These are phyloP conservation scores for Scaptomyza caliginosa DNA, from an alignment of 2,888 invertebrate species.

Conservation along the genomic window DNA sequence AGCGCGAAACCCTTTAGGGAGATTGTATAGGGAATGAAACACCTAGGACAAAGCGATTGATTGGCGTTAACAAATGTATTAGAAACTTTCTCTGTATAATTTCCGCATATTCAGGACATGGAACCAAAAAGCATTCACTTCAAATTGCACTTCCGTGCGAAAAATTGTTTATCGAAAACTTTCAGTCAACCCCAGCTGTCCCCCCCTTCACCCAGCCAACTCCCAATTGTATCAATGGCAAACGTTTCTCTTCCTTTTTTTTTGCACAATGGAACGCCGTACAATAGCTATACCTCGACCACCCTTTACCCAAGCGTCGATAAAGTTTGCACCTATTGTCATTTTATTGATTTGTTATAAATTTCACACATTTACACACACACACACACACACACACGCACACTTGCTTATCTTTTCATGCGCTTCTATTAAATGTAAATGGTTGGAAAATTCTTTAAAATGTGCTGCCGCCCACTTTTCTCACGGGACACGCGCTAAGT, in stretches of 20 bases:
- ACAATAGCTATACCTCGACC: conserved; percentile 6
- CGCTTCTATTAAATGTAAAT: conserved; percentile 73
- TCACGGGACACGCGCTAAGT: conserved; percentile 44
- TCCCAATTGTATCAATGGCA: conserved; percentile 34
- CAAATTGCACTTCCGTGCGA: conserved; percentile 79
- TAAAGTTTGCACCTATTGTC: conserved; percentile 77
- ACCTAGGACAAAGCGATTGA: conserved; percentile 56
- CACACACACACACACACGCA: conserved; percentile 30
- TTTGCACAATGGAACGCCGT: conserved; percentile 62
- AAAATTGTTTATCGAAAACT: conserved; percentile 78
- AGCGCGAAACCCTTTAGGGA: conserved; percentile 10
- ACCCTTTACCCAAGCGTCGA: conserved; percentile 34
- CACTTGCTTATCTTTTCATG: conserved; percentile 62
- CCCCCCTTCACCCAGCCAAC: background rate
- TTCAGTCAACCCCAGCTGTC: conserved; percentile 30
- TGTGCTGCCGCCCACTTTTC: conserved; percentile 51
- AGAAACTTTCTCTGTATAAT: conserved; percentile 74
- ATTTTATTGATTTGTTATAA: conserved; percentile 78
- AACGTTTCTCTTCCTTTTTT: conserved; percentile 18
- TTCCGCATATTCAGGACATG: conserved; percentile 69
- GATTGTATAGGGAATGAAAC: conserved; percentile 19
- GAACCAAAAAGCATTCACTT: conserved; percentile 61
- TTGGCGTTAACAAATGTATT: conserved; percentile 76
- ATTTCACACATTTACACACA: conserved; percentile 57
- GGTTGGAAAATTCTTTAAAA: conserved; percentile 62